These are phyloP conservation scores for Neostethus bicornis DNA, from an alignment of 2,797 vertebrate species.

Conservation along the genomic window DNA sequence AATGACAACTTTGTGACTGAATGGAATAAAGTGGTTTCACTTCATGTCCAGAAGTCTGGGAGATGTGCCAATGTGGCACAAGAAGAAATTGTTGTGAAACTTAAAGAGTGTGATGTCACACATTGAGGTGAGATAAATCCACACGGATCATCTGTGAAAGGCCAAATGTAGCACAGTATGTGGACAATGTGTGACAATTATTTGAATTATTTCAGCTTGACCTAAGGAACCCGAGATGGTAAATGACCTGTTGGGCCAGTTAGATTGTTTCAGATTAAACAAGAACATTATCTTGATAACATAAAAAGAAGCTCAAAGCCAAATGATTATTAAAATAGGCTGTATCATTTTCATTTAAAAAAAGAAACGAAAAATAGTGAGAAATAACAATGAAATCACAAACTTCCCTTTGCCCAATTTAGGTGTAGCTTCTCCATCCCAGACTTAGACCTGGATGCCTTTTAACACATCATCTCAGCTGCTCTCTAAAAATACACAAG, in stretches of 20 bases:
- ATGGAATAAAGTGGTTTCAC: not conserved
- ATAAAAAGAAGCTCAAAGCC: constrained; percentile 18
- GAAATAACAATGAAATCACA: constrained; percentile 5
- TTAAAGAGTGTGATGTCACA: constrained; percentile 38
- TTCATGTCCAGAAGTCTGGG: constrained; percentile 6
- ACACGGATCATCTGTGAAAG: constrained; percentile 38
- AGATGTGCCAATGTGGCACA: constrained; percentile 5
- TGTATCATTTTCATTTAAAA: too few relatives aligned
- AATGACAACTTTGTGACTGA: not conserved
- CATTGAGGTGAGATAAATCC: constrained; percentile 38
- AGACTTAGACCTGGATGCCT: not conserved
- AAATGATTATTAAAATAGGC: too few relatives aligned
- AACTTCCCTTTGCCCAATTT: constrained; percentile 1
- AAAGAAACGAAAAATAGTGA: too few relatives aligned
- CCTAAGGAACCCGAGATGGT: too few relatives aligned
- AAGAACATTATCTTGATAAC: not conserved
- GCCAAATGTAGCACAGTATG: constrained; percentile 34
- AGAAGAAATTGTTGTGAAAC: constrained; percentile 40
- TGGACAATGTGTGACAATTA: constrained; percentile 14
- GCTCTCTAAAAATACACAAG: constrained; percentile 83
- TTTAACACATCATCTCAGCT: constrained; percentile 50
- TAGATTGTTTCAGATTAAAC: constrained; percentile 7
- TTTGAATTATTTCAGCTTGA: constrained; percentile 39
- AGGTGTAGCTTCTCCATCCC: not conserved
- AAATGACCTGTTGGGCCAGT: constrained; percentile 14